A percentile compares a stretch with the other conserved stretches of the same genome.
Conservation (phyloP, 2,888 invertebrate genomes). For the Stenoptilia bipunctidactyla region DNA sequence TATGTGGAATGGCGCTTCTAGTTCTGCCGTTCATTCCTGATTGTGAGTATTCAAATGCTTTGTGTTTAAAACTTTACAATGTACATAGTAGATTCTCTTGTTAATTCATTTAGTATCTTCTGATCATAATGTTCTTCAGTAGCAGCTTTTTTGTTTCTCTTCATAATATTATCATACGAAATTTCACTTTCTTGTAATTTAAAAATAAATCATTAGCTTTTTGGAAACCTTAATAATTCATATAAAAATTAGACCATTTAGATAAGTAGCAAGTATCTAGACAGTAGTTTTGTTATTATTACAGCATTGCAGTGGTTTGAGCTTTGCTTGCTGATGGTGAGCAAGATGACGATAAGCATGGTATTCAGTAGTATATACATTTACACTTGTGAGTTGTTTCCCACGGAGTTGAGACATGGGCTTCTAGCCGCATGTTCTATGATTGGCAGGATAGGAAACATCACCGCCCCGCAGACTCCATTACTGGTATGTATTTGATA, state of each 20-base stretch:
- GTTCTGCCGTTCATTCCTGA: constrained; percentile 69
- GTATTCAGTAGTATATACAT: constrained; percentile 60
- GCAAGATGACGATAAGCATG: constrained; percentile 60
- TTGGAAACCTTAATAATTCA: no score
- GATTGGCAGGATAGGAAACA: constrained; percentile 74
- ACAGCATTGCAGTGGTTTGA: constrained; percentile 53
- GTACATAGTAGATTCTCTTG: no score
- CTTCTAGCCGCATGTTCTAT: constrained; percentile 76
- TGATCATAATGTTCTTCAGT: no score
- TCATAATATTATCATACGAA: no score
- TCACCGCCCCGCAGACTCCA: constrained; percentile 77
- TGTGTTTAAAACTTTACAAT: no score
- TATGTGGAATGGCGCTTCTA: constrained; percentile 70
- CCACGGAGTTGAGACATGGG: constrained; percentile 73
- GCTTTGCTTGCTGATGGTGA: constrained; percentile 59
- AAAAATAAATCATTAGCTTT: no score
- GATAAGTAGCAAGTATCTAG: background rate
- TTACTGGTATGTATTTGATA: constrained; percentile 57
- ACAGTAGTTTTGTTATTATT: constrained; percentile 10
- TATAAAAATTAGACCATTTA: no score
- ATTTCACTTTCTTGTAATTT: no score
- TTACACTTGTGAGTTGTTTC: constrained; percentile 78
- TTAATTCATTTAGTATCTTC: no score
- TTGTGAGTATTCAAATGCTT: constrained; percentile 37
- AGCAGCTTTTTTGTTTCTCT: no score